A percentile compares a stretch with the other conserved stretches of the same genome.
phyloP scores from a whole-genome alignment of 1,140 invertebrate genomes.

The Armadillidium nasatum region DNA sequence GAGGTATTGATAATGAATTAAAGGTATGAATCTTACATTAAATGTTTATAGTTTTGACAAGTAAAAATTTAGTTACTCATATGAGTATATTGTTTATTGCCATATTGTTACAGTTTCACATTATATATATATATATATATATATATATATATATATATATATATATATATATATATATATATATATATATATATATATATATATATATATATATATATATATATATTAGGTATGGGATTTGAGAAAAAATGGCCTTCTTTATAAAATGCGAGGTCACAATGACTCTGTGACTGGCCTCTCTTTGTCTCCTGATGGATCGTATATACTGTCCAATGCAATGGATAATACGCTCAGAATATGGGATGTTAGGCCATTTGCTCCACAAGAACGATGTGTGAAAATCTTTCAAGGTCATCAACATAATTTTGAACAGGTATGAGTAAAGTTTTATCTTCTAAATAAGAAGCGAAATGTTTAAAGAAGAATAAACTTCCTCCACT shows the following conservation, averaged over 20 bases:
- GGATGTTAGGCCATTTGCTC: slow-evolving; percentile 67
- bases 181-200: too few species aligned
- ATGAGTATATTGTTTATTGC: too few species aligned
- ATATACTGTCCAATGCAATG: slow-evolving; percentile 94
- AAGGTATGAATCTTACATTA: too few species aligned
- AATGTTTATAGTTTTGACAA: too few species aligned
- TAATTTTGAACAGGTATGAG: slow-evolving; percentile 89
- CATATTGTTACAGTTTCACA: too few species aligned
- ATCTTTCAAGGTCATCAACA: slow-evolving; percentile 90
- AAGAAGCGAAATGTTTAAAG: too few species aligned
- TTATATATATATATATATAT: not conserved
- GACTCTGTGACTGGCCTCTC: slow-evolving; percentile 92
- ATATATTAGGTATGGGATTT: slow-evolving; percentile 79
- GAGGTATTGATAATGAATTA: slow-evolving; percentile 95
- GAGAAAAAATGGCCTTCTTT: slow-evolving; percentile 79
- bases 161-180: too few species aligned
- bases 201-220: slow-evolving; percentile 1
- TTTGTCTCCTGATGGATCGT: slow-evolving; percentile 88
- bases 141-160: not conserved
- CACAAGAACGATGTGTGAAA: slow-evolving; percentile 88
- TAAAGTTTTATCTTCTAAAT: not conserved
- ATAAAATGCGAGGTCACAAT: slow-evolving; percentile 79
- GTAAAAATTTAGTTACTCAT: too few species aligned
- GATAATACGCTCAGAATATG: slow-evolving; percentile 78
- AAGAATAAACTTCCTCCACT: too few species aligned